A percentile compares a stretch with the other conserved stretches of the same genome.
phyloP scores from a whole-genome alignment of 1,140 invertebrate species.

The Drosophila baimaii region DNA sequence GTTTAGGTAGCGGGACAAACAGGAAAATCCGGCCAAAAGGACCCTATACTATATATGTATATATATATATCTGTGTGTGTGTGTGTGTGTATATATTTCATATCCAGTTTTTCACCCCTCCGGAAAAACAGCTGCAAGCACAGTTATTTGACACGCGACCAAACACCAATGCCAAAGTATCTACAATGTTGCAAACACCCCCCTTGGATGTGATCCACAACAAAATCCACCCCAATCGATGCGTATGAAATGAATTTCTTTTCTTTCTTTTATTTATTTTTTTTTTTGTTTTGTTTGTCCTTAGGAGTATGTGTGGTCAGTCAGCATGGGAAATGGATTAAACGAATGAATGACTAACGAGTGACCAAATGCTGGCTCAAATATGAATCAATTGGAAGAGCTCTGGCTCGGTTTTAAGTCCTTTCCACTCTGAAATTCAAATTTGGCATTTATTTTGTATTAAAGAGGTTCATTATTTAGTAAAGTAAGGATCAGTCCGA shows the following conservation, averaged over 20 bases:
- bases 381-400: conserved; percentile 4
- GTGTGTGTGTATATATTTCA: no score
- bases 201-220: conserved; percentile 8
- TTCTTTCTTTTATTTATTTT: not conserved
- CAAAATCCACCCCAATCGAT: conserved; percentile 43
- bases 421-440: not conserved
- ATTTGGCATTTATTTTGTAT: not conserved
- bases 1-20: conserved; percentile 21
- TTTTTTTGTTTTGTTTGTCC: not conserved
- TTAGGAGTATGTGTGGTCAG: conserved; percentile 25
- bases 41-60: not conserved
- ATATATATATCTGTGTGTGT: conserved; percentile 6
- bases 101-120: conserved; percentile 49
- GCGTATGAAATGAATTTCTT: conserved; percentile 33
- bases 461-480: no score
- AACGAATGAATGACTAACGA: conserved; percentile 17
- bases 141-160: conserved; percentile 77
- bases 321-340: conserved; percentile 37
- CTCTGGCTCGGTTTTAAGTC: not conserved
- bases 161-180: conserved; percentile 35
- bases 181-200: conserved; percentile 44
- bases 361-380: conserved; percentile 6
- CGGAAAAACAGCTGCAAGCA: conserved; percentile 54
- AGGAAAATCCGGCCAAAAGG: conserved; percentile 29
- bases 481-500: no score